phyloP scores from a whole-genome alignment of 1,140 invertebrate species.

The Drosophila nasuta region DNA sequence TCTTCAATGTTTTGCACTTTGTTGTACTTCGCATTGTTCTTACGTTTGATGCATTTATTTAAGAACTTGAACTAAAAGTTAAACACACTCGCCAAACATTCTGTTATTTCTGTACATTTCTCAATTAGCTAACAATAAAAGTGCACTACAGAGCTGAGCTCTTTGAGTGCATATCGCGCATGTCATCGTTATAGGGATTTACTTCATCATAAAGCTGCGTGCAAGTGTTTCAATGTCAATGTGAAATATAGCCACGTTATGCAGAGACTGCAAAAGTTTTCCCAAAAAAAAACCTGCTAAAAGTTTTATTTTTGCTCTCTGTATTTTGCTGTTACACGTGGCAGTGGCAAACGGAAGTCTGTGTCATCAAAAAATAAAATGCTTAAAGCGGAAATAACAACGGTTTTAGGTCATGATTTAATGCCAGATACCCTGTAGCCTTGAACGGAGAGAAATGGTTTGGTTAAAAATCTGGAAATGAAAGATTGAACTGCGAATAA shows the following conservation, averaged over 20 bases:
- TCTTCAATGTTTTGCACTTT: conserved; percentile 40
- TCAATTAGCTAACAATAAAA: neutral
- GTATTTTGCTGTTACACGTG: conserved; percentile 11
- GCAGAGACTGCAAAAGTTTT: conserved; percentile 24
- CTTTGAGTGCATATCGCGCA: too few species aligned
- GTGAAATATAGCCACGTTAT: conserved; percentile 29
- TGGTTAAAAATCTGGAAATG: neutral
- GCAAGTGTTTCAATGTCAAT: conserved; percentile 73
- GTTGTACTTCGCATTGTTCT: neutral
- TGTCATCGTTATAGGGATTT: too few species aligned
- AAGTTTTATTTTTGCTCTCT: conserved; percentile 28
- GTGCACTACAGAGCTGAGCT: neutral
- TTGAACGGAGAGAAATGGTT: neutral
- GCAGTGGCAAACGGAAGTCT: conserved; percentile 55
- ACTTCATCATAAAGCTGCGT: conserved; percentile 28
- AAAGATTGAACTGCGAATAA: too few species aligned
- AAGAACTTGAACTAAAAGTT: neutral
- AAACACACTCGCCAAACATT: neutral
- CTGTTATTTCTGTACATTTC: neutral
- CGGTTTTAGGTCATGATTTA: conserved; percentile 9
- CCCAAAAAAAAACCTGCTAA: conserved; percentile 17
- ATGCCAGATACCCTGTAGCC: conserved; percentile 4
- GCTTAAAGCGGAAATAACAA: conserved; percentile 74
- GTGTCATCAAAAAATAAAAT: conserved; percentile 62
- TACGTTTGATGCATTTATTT: conserved; percentile 9